Evolutionary conservation across 2,797 vertebrate species (phyloP).

Genomic region (Siniperca obscura): DNA sequence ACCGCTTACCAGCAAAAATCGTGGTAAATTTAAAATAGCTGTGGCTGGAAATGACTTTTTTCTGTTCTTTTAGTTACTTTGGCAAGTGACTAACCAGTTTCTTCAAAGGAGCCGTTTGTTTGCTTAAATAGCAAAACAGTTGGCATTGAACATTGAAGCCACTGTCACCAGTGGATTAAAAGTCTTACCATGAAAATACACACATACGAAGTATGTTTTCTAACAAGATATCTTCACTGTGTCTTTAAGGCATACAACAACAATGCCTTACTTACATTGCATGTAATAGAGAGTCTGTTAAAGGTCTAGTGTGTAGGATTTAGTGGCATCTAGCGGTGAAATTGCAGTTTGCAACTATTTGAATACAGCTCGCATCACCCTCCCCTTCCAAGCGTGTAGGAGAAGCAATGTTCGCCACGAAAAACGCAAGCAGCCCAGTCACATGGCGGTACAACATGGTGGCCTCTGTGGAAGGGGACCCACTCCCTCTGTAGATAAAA

Average conservation of each 20-base stretch:
- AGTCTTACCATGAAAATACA: background rate
- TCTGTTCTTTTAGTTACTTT: slow-evolving; percentile 8
- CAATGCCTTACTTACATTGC: background rate
- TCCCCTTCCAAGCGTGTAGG: no score
- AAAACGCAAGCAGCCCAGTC: no score
- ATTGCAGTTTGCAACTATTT: no score
- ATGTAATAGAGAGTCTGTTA: background rate
- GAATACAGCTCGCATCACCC: no score
- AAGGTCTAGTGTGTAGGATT: no score
- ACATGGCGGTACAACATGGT: no score
- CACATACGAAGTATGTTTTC: background rate
- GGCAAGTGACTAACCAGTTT: slow-evolving; percentile 7
- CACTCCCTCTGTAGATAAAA: no score
- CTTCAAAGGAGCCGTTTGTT: background rate
- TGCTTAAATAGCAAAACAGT: slow-evolving; percentile 3
- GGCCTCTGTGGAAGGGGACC: no score
- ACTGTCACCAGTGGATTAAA: background rate
- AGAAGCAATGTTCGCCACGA: no score
- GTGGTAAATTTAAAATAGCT: background rate
- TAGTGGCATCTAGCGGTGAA: no score
- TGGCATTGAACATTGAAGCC: background rate
- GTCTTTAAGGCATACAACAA: background rate
- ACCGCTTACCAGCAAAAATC: background rate
- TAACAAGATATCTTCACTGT: slow-evolving; percentile 3
- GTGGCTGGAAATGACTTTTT: background rate